Percentiles rank a stretch among this genome's conserved stretches.
Evolutionary conservation across 2,888 invertebrate genomes (phyloP).

Genomic region (Mechanitis messenoides): DNA sequence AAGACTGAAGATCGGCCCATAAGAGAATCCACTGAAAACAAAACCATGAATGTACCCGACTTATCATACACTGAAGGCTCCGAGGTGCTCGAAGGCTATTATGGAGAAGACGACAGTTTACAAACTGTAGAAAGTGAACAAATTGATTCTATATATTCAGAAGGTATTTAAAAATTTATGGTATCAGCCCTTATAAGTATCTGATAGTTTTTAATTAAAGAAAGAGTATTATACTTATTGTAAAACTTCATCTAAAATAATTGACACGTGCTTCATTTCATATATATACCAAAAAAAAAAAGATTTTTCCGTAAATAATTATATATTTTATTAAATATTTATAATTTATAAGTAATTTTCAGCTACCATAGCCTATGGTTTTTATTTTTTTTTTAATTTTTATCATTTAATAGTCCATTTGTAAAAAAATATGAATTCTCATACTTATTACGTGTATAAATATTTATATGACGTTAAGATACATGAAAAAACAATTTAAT

Average conservation of each 20-base stretch:
- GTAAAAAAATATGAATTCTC: slow-evolving; percentile 1
- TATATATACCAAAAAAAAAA: too few relatives aligned
- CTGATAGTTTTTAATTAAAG: too few relatives aligned
- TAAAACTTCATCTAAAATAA: too few relatives aligned
- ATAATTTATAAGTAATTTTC: too few relatives aligned
- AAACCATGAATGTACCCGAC: slow-evolving; percentile 41
- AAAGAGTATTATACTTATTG: neutral
- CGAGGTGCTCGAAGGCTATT: slow-evolving; percentile 25
- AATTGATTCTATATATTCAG: slow-evolving; percentile 78
- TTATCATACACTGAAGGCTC: slow-evolving; percentile 34
- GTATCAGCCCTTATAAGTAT: neutral
- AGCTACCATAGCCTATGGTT: too few relatives aligned
- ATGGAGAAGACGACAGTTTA: slow-evolving; percentile 67
- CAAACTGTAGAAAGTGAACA: slow-evolving; percentile 85
- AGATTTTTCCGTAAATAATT: too few relatives aligned
- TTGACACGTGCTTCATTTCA: too few relatives aligned
- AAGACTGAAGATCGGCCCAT: slow-evolving; percentile 43
- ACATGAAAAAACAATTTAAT: neutral
- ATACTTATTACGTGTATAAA: slow-evolving; percentile 8
- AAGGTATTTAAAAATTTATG: slow-evolving; percentile 48
- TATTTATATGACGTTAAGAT: slow-evolving; percentile 7
- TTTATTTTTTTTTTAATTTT: too few relatives aligned
- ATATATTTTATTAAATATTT: too few relatives aligned
- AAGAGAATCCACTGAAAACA: slow-evolving; percentile 33
- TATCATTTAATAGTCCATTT: too few relatives aligned